phyloP scores from a whole-genome alignment of 2,113 vertebrate genomes.

The Chionomys nivalis region DNA sequence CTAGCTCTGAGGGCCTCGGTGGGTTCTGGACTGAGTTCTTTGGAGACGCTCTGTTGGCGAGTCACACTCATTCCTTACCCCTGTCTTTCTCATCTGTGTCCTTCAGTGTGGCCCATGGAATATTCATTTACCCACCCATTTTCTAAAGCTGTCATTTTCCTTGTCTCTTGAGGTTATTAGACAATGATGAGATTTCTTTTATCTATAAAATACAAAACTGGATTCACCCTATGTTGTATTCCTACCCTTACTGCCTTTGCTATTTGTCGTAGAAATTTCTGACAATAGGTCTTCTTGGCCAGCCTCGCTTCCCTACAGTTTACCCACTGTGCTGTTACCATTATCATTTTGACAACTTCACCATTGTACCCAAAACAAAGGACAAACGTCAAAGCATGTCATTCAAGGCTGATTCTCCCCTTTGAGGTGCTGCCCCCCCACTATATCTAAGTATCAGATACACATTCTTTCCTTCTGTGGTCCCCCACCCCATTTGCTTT shows the following conservation, averaged over 20 bases:
- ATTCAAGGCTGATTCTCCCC: not conserved
- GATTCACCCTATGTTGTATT: not conserved
- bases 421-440: not conserved
- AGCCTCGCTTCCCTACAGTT: not conserved
- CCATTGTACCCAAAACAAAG: not conserved
- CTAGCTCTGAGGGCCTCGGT: not conserved
- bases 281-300: not conserved
- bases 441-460: not conserved
- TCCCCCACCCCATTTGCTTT: not conserved
- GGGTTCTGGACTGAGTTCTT: not conserved
- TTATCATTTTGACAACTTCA: not conserved
- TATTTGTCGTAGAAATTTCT: not conserved
- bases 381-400: not conserved
- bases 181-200: not conserved
- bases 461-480: not conserved
- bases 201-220: not conserved
- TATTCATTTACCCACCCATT: not conserved
- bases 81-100: not conserved
- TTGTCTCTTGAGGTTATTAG: not conserved
- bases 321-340: not conserved
- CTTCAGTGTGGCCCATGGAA: not conserved
- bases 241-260: not conserved
- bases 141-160: not conserved
- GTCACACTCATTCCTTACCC: not conserved
- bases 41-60: not conserved